A percentile compares a stretch with the other conserved stretches of the same genome.
Conservation (phyloP, 2,888 invertebrate genomes). For the Dynastes grantii region DNA sequence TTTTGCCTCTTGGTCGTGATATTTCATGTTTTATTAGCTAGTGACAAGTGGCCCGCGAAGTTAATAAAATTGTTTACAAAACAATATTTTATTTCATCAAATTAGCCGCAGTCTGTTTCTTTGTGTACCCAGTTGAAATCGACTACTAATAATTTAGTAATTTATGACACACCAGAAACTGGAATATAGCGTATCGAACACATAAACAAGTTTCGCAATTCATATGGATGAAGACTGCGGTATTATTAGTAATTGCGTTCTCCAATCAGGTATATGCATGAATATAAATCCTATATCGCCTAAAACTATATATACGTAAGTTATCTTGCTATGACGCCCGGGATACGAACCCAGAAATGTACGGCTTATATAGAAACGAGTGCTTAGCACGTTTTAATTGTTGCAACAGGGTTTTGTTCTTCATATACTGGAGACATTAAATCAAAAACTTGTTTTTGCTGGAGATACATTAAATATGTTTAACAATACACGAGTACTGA, state of each 20-base stretch:
- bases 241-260: conserved; percentile 2
- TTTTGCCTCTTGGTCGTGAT: conserved; percentile 29
- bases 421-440: too few relatives aligned
- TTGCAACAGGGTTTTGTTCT: too few relatives aligned
- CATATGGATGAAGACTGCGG: not conserved
- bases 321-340: too few relatives aligned
- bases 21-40: conserved; percentile 40
- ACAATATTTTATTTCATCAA: conserved; percentile 44
- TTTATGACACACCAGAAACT: not conserved
- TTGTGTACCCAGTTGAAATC: not conserved
- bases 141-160: conserved; percentile 13
- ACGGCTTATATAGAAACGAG: too few relatives aligned
- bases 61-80: conserved; percentile 41
- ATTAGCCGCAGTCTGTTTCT: conserved; percentile 17
- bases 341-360: too few relatives aligned
- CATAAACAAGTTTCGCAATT: conserved; percentile 25
- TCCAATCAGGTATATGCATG: not conserved
- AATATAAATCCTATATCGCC: not conserved
- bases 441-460: too few relatives aligned
- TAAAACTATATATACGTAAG: too few relatives aligned
- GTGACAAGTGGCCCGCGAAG: conserved; percentile 40
- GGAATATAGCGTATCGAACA: not conserved
- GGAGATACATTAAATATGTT: too few relatives aligned
- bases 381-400: not conserved
- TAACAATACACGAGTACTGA: too few relatives aligned